Evolutionary conservation across 2,888 invertebrate species (phyloP).

Genomic region (Epinotia brunnichana): DNA sequence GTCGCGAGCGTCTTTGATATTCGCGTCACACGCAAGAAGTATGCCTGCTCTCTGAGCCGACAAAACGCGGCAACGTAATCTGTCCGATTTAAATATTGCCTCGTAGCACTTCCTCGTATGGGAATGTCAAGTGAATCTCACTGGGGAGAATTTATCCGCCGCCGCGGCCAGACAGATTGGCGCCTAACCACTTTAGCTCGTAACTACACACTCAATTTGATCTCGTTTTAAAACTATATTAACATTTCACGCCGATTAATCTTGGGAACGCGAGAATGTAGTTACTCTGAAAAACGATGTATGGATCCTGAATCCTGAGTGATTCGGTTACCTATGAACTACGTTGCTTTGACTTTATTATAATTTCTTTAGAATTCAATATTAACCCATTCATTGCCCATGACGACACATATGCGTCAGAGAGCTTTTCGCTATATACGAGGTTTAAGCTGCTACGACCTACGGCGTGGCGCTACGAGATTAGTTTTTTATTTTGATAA

Average conservation of each 20-base stretch:
- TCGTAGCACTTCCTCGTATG: constrained; percentile 27
- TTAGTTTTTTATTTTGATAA: too few relatives aligned
- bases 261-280: neutral
- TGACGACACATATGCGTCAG: too few relatives aligned
- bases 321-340: neutral
- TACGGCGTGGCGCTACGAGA: too few relatives aligned
- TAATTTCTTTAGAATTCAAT: too few relatives aligned
- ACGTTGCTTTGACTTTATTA: too few relatives aligned
- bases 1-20: constrained; percentile 12
- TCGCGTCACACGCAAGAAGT: constrained; percentile 30
- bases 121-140: constrained; percentile 34
- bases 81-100: constrained; percentile 37
- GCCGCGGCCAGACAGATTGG: constrained; percentile 50
- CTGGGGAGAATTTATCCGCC: constrained; percentile 36
- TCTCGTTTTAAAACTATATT: constrained; percentile 38
- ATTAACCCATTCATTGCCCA: too few relatives aligned
- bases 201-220: constrained; percentile 34
- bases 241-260: constrained; percentile 35
- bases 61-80: constrained; percentile 42
- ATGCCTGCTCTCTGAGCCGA: constrained; percentile 26
- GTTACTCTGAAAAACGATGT: neutral
- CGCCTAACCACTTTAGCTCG: constrained; percentile 46
- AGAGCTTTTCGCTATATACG: too few relatives aligned
- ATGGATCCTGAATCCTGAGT: neutral
- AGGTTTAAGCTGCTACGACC: too few relatives aligned